Percentiles rank a stretch among this genome's conserved stretches.
Conservation (phyloP, 2,797 vertebrate species). For the Acanthiza pusilla region DNA sequence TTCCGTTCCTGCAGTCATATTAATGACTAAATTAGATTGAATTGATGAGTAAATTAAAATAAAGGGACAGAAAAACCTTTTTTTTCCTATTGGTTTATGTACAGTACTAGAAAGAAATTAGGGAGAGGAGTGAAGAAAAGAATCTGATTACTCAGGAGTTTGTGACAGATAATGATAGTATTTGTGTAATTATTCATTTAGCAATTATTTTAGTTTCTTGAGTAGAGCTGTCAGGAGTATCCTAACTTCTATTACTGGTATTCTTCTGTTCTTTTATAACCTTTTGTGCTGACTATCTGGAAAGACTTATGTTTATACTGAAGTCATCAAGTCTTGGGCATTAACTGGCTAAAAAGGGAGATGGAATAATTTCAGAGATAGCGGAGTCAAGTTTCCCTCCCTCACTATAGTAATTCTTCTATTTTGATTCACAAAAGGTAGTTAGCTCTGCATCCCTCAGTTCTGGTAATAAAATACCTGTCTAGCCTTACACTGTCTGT, state of each 20-base stretch:
- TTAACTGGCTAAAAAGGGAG: neutral
- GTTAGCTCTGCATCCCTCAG: neutral
- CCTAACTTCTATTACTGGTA: neutral
- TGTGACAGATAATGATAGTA: neutral
- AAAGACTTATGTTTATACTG: neutral
- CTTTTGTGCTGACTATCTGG: neutral
- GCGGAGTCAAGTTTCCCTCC: neutral
- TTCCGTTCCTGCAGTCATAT: neutral
- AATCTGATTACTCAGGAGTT: neutral
- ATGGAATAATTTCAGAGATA: neutral
- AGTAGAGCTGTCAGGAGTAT: accelerated
- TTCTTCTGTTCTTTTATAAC: neutral
- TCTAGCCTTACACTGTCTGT: neutral
- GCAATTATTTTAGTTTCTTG: neutral
- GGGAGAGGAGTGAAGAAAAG: neutral
- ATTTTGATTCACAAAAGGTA: neutral
- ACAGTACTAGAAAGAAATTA: neutral
- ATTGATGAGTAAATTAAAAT: neutral
- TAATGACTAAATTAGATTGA: neutral
- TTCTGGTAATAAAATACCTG: neutral
- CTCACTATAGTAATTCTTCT: neutral
- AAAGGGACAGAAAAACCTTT: neutral
- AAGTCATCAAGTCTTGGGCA: neutral
- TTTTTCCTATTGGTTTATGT: neutral
- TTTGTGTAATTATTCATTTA: neutral